Evolutionary conservation across 2,888 invertebrate genomes (phyloP).

Genomic region (Ochropacha duplaris): DNA sequence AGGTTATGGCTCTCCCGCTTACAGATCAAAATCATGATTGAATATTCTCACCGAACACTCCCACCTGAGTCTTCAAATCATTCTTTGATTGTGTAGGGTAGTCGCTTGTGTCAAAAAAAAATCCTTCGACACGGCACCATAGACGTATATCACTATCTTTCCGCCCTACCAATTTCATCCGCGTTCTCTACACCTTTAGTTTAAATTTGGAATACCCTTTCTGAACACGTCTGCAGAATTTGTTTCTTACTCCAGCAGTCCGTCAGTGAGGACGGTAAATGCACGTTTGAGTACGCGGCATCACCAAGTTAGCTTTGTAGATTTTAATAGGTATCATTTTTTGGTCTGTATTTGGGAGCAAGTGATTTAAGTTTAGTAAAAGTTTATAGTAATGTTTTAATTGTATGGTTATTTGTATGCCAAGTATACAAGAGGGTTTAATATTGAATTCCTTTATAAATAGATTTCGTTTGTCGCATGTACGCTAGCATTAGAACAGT

Average conservation of each 20-base stretch:
- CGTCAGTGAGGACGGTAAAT: too few species aligned
- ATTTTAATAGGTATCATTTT: background rate
- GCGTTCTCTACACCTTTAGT: too few species aligned
- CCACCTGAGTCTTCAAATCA: background rate
- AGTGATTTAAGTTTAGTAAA: constrained; percentile 53
- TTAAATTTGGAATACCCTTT: too few species aligned
- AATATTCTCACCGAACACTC: background rate
- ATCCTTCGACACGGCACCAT: too few species aligned
- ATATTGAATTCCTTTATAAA: constrained; percentile 41
- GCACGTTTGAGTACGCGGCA: too few species aligned
- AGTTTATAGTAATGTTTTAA: constrained; percentile 61
- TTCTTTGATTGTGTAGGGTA: too few species aligned
- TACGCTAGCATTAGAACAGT: constrained; percentile 75
- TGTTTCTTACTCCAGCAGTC: too few species aligned
- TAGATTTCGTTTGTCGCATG: constrained; percentile 58
- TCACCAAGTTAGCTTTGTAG: too few species aligned
- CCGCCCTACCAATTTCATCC: too few species aligned
- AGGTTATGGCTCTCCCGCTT: constrained; percentile 25
- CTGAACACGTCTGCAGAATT: too few species aligned
- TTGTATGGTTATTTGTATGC: constrained; percentile 61
- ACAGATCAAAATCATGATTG: constrained; percentile 9
- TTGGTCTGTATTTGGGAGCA: constrained; percentile 23
- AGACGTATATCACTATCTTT: background rate
- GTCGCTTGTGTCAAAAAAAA: too few species aligned
- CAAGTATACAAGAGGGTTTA: constrained; percentile 50